Conservation (phyloP, 53 echinoderm and acorn worm species). For the Echinometra lucunter region DNA sequence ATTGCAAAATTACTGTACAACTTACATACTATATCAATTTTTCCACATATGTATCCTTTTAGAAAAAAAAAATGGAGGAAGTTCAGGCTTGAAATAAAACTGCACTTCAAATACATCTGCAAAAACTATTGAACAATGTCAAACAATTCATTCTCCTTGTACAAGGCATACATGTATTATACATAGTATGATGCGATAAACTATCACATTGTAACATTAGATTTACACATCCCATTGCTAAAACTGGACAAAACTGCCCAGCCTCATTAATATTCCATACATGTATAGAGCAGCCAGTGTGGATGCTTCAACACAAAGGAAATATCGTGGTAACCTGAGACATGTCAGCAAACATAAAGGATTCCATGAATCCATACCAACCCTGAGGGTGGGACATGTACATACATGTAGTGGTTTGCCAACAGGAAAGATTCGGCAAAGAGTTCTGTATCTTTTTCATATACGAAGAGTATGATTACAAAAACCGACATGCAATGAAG, state of each 20-base stretch:
- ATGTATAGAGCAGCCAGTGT: neutral
- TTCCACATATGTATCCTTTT: too few relatives aligned
- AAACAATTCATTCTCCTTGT: neutral
- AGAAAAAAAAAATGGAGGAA: too few relatives aligned
- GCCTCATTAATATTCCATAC: neutral
- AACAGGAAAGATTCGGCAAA: neutral
- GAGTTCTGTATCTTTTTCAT: neutral
- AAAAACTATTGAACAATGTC: neutral
- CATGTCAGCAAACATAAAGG: conserved; percentile 34
- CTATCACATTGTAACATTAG: neutral
- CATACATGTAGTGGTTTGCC: neutral
- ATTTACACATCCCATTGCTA: neutral
- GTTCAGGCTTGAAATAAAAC: too few relatives aligned
- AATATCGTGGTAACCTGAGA: conserved; percentile 43
- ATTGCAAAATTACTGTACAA: too few relatives aligned
- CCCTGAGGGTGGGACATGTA: neutral
- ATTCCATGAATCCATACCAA: conserved; percentile 6
- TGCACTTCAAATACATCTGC: too few relatives aligned
- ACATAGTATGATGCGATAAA: neutral
- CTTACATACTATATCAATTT: too few relatives aligned
- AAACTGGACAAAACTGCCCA: neutral
- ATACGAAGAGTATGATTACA: too few relatives aligned
- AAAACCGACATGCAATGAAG: too few relatives aligned
- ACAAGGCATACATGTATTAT: neutral
- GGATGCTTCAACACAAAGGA: conserved; percentile 8